Percentiles rank a stretch among this genome's conserved stretches.
phyloP scores from a whole-genome alignment of 1,140 invertebrate species.

The Bombus impatiens region DNA sequence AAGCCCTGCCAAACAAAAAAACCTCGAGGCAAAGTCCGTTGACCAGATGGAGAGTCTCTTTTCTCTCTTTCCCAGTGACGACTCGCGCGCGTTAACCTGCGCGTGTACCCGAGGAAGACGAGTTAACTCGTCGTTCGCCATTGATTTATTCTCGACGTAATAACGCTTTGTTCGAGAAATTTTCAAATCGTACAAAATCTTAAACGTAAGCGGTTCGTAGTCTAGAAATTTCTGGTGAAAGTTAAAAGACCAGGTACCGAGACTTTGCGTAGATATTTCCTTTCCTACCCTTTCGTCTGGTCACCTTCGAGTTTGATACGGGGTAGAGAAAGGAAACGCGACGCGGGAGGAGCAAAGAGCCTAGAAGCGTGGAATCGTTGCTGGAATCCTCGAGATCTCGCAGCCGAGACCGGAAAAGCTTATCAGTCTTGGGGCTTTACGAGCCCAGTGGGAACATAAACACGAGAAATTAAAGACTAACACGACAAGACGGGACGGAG shows the following conservation, averaged over 20 bases:
- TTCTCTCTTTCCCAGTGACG: conserved; percentile 32
- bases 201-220: too few species aligned
- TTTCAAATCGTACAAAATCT: too few species aligned
- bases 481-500: conserved; percentile 2
- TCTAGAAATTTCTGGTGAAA: too few species aligned
- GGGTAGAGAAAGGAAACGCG: neutral
- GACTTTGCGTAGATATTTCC: neutral
- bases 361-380: neutral
- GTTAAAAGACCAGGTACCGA: too few species aligned
- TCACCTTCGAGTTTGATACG: conserved; percentile 43
- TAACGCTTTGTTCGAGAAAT: neutral
- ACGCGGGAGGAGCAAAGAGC: neutral
- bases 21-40: conserved; percentile 70
- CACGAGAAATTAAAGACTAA: conserved; percentile 65
- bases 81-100: conserved; percentile 29
- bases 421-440: conserved; percentile 68
- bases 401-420: conserved; percentile 70
- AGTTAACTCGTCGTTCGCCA: neutral
- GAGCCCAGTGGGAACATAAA: conserved; percentile 75
- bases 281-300: neutral
- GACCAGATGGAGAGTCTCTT: conserved; percentile 71
- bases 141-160: neutral
- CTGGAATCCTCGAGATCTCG: conserved; percentile 47
- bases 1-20: conserved; percentile 47
- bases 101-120: neutral